Evolutionary conservation across 2,113 vertebrate genomes (phyloP), one percentile per base, ranked within the genome.

Genomic region (Oryzias javanicus): DNA sequence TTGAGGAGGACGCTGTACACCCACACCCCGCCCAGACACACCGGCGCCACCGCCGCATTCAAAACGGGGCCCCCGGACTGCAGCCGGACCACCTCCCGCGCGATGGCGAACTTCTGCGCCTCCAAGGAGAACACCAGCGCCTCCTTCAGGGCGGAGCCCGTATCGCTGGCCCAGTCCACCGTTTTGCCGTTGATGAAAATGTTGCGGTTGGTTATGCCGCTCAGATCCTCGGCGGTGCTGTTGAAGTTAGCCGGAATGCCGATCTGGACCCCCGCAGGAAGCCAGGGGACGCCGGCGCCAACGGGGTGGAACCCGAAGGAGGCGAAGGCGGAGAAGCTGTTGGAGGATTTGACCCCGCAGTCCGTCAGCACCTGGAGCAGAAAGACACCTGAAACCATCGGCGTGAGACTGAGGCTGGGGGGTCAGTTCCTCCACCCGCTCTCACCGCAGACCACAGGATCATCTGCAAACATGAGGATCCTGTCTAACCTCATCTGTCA

Each of bases 231-330:
- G 0, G 6, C 1, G 0, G 88, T 91, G 74, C 91, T 89, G 74
- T 94, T 92, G 66, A 97, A 98, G 79, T 92, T 94, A 44, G 91
- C 92, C 0, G 96, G 95, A 72, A 98, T 93, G 72, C 96, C 95
- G 6, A 99, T 89, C 15, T 93, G 70, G 1, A 89, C 93, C 3
- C 96, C 93, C 0, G 80, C 60, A 0, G 94, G 93, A n/a, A 97
- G 83, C 91, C 92, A 92, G 0, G 96, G 94, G 54, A 96, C 77
- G 13, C 95, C 97, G 0, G 95, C 94, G 0, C 94, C 92, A 44
- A 98, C 88, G 0, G 95, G 94, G 17, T 94, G 93, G 80, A 98
- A 98, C n/a, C 92, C 91, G 45, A 92, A 99, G 49, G 93, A 82
- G 2, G 92, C 92, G 19, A 98, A 98, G 8, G 93, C 89, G 7